Evolutionary conservation across 1,140 invertebrate species (phyloP), one percentile per base, ranked within the genome.

Genomic region (Bombus sibiricus): DNA sequence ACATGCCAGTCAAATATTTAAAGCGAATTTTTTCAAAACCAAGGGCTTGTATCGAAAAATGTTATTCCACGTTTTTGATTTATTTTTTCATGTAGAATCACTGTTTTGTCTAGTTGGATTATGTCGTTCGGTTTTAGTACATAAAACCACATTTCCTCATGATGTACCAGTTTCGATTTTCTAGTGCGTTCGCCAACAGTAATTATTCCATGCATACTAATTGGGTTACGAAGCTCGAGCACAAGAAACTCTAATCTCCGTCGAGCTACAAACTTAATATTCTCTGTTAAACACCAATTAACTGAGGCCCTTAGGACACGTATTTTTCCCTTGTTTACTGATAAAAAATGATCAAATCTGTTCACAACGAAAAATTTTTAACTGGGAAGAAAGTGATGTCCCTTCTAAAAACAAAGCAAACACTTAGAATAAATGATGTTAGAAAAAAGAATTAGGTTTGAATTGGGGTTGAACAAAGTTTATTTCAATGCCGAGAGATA

Each of bases 131-230:
- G 2, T 34, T 32, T 66, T 32, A 6, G 15, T 32, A 18, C 15
- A 34, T 62, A 62, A 62, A 62, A n/a, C 12, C 59, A 62, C 4
- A 62, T 64, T 64, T 64, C 62, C 13, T 8, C 13, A 8, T 9
- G 18, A 37, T 32, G 66, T 37, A 37, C 66, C 18, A 68, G 9
- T 68, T 68, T 68, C 34, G 66, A 37, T 68, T 37, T 37, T 37
- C 34, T 25, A 34, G 18, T 4, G 34, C 18, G 9, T 34, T 37
- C 66, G 66, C 66, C 25, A 25, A 25, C 34, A 68, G 32, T 68
- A 68, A 68, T 68, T 68, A 68, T 68, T 68, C 66, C 66, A 68
- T 68, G 66, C 18, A 68, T 68, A 68, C 34, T 68, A 68, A 68
- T 68, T 37, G 66, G 32, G 66, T 68, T 68, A 37, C 34, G 66